phyloP scores from a whole-genome alignment of 2,888 invertebrate species.

The Troides aeacus region DNA sequence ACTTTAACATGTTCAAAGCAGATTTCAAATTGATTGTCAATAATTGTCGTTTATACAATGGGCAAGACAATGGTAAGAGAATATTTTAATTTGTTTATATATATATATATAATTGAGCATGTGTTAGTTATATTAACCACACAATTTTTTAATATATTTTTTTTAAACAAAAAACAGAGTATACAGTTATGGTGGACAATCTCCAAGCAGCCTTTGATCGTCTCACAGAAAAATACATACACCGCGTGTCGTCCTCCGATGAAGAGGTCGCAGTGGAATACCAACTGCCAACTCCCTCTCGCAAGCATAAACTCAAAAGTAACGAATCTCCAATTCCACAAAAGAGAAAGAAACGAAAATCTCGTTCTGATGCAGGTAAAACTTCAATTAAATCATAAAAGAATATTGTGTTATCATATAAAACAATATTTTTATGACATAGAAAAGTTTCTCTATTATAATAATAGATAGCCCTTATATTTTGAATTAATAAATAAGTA shows the following conservation, averaged over 20 bases:
- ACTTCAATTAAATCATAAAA: not conserved
- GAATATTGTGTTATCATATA: too few species aligned
- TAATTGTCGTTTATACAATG: constrained; percentile 95
- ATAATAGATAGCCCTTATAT: too few species aligned
- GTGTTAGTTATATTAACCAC: not conserved
- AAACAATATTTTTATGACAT: too few species aligned
- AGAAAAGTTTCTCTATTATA: too few species aligned
- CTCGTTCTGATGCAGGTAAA: constrained; percentile 50
- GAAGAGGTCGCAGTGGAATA: constrained; percentile 87
- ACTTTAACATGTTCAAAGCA: constrained; percentile 88
- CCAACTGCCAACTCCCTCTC: constrained; percentile 72
- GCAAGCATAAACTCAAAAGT: constrained; percentile 68
- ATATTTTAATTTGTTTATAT: not conserved
- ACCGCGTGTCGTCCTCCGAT: constrained; percentile 89
- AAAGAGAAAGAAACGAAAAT: constrained; percentile 68
- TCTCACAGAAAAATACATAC: constrained; percentile 90
- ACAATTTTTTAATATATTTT: not conserved
- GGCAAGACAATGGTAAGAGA: constrained; percentile 91
- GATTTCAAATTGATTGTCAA: constrained; percentile 96
- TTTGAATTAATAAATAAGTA: not conserved
- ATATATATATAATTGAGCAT: too few species aligned
- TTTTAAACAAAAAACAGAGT: constrained; percentile 79
- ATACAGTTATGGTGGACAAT: constrained; percentile 92
- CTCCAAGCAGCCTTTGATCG: constrained; percentile 89
- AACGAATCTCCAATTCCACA: constrained; percentile 61